Base-by-base conservation (phyloP, 2,888 invertebrate genomes). In the Taenaris catops region DNA sequence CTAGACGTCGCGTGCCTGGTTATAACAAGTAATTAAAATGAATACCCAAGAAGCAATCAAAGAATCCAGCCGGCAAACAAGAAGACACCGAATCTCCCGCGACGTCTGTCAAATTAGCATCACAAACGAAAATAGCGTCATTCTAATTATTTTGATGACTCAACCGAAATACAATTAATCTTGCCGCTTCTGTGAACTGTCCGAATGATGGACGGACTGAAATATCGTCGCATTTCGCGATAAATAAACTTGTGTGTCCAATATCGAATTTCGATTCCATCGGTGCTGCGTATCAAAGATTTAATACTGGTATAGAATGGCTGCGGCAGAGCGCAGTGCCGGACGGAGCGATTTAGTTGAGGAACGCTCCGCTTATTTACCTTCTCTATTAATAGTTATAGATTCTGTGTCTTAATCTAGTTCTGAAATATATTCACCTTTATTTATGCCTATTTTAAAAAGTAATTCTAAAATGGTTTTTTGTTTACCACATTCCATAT, bases 91-190 rank as follows among this genome's bases (percentile, higher is more conserved):
- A 75, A 74, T 83, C 83, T 81, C 84, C 84, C 84, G 81, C 84
- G 81, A 81, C 86, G 86, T 76, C 79, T 84, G 86, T 86, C 86
- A 84, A 83, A 84, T 84, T 84, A 84, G 78, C 81, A 83, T 80
- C 83, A 75, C 70, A 76, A 74, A 80, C 84, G 71, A 80, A 81
- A 86, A 86, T 86, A 86, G 83, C 84, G 78, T 80, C 78, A 84
- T 86, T 84, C 84, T 84, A 84, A 86, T 86, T 86, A 86, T 86
- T 84, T 84, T 84, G 86, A 84, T 86, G 84, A 84, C 78, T 86
- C 86, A 84, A 83, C 74, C 69, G 81, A 79, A 83, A 84, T 83
- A 86, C 86, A 86, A 86, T 86, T 83, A 86, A 86, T 86, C 84
- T 86, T 79, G 74, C 73, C 66, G 73, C 67, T 84, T 83, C 84